Conservation (phyloP, 2,888 invertebrate genomes). For the Netelia fuscicornis region DNA sequence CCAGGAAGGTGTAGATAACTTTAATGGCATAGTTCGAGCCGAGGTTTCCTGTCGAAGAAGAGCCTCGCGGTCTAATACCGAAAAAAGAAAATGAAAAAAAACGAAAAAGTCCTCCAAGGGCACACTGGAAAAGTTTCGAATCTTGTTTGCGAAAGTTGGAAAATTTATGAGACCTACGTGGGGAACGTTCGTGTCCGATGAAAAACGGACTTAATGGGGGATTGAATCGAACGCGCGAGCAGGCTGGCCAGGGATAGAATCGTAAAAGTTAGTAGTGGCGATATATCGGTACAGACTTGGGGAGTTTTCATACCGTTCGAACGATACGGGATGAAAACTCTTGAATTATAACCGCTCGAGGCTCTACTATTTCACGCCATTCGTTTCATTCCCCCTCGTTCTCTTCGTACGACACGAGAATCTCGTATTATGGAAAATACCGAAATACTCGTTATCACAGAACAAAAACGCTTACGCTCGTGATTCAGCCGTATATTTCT, state of each 20-base stretch:
- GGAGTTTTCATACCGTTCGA: constrained; percentile 10
- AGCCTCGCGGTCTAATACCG: neutral
- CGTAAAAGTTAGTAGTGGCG: constrained; percentile 21
- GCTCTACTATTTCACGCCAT: neutral
- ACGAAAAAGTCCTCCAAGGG: constrained; percentile 5
- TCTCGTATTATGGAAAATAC: constrained; percentile 2
- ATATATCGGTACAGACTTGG: constrained; percentile 11
- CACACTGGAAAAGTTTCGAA: constrained; percentile 43
- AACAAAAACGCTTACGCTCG: neutral
- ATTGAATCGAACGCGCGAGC: constrained; percentile 34
- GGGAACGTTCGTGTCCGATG: constrained; percentile 47
- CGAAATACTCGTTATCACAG: neutral
- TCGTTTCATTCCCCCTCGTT: constrained; percentile 21
- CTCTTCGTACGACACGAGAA: constrained; percentile 3
- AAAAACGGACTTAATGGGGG: constrained; percentile 46
- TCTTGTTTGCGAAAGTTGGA: constrained; percentile 31
- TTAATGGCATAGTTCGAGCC: constrained; percentile 35
- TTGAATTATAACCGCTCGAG: constrained; percentile 56
- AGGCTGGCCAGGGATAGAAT: constrained; percentile 5
- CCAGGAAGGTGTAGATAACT: constrained; percentile 1
- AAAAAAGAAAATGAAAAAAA: neutral
- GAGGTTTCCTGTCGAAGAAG: neutral
- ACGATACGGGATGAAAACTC: constrained; percentile 36
- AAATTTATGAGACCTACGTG: constrained; percentile 40
- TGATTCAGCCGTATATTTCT: neutral